A percentile compares a stretch with the other conserved stretches of the same genome.
phyloP scores from a whole-genome alignment of 2,797 vertebrate species.

The Muscicapa striata region DNA sequence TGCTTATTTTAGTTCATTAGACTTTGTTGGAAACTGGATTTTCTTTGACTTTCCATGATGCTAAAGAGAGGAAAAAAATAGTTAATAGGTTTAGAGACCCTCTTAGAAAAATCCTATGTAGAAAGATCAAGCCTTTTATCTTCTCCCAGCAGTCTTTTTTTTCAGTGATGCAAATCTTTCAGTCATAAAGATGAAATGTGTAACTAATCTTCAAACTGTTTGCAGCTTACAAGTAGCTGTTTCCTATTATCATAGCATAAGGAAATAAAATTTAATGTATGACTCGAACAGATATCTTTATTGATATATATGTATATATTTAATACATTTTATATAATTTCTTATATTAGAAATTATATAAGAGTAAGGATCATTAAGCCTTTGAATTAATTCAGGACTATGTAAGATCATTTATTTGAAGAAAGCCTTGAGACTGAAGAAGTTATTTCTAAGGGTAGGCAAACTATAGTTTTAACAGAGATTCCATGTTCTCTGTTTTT shows the following conservation, averaged over 20 bases:
- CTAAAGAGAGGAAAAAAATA: neutral
- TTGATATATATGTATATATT: neutral
- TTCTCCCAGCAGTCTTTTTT: neutral
- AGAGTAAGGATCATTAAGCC: neutral
- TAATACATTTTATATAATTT: neutral
- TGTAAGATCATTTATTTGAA: neutral
- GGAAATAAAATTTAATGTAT: neutral
- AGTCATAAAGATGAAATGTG: neutral
- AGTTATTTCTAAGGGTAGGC: neutral
- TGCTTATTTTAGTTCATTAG: neutral
- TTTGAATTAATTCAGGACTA: neutral
- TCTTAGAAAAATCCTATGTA: neutral
- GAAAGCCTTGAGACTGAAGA: neutral
- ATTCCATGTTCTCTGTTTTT: neutral
- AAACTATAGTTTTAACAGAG: neutral
- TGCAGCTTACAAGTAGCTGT: neutral
- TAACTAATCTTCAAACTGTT: neutral
- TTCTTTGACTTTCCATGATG: neutral
- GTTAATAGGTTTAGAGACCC: neutral
- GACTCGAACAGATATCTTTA: neutral
- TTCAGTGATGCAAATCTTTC: neutral
- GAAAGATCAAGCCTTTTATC: neutral
- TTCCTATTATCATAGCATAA: neutral
- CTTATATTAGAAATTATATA: neutral
- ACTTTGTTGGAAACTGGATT: neutral